These are phyloP conservation scores for Cyrtodaria siliqua DNA, from an alignment of 2,888 invertebrate species.

Conservation along the genomic window DNA sequence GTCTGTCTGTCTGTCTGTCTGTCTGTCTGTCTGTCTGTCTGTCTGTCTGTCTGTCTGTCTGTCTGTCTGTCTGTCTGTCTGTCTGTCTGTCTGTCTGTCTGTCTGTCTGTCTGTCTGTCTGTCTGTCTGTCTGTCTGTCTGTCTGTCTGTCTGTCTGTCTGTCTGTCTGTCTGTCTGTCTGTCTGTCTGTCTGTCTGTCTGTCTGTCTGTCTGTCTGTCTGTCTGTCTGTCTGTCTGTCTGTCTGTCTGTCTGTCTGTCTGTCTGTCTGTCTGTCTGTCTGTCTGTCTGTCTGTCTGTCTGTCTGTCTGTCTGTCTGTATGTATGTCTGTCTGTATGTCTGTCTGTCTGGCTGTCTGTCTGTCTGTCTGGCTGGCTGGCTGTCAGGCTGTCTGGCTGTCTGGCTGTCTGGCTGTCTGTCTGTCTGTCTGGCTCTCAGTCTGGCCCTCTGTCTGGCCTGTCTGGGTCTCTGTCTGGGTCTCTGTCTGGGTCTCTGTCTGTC, in stretches of 20 bases:
- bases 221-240: neutral
- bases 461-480: too few relatives aligned
- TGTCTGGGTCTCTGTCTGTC: too few relatives aligned
- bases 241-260: neutral
- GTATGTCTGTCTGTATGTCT: too few relatives aligned
- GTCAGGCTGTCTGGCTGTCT: too few relatives aligned
- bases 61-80: neutral
- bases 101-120: neutral
- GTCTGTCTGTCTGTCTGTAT: too few relatives aligned
- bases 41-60: neutral
- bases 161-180: neutral
- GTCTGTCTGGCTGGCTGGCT: too few relatives aligned
- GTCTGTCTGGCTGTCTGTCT: too few relatives aligned
- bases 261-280: neutral
- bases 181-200: slow-evolving; percentile 1
- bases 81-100: neutral
- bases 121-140: neutral
- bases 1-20: neutral
- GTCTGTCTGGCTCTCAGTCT: too few relatives aligned
- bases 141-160: neutral
- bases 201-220: neutral
- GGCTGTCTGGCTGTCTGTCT: too few relatives aligned
- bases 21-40: slow-evolving; percentile 1
- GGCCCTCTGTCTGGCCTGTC: too few relatives aligned
- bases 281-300: neutral